A percentile compares a stretch with the other conserved stretches of the same genome.
These are phyloP conservation scores for Hermaeophaga mercurialis DNA, from an alignment of 2,888 invertebrate species.

Conservation along the genomic window DNA sequence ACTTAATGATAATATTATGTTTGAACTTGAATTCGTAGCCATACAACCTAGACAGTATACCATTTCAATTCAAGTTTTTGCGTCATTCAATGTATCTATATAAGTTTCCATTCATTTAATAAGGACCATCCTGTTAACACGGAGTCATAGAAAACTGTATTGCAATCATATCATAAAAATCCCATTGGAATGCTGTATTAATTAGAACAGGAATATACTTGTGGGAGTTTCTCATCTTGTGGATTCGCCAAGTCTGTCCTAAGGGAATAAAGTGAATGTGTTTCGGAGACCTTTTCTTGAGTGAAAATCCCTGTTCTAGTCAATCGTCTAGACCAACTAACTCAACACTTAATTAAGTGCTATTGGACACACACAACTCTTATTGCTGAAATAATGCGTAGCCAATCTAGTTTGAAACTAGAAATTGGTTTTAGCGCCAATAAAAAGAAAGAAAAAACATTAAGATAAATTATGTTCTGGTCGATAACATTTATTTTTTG, in stretches of 20 bases:
- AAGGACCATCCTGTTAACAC: no score
- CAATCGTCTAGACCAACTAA: conserved; percentile 29
- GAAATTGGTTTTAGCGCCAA: background rate
- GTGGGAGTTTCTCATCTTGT: conserved; percentile 26
- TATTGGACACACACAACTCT: conserved; percentile 4
- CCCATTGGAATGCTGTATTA: conserved; percentile 8
- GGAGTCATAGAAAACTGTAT: background rate
- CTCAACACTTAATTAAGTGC: conserved; percentile 24
- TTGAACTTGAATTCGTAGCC: no score
- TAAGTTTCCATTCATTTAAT: no score
- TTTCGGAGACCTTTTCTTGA: conserved; percentile 25
- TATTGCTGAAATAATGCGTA: conserved; percentile 9
- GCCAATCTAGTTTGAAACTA: background rate
- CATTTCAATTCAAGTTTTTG: no score
- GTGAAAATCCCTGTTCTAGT: conserved; percentile 32
- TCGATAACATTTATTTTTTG: no score
- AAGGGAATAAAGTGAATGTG: conserved; percentile 25
- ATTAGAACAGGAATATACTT: conserved; percentile 21
- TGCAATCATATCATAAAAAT: background rate
- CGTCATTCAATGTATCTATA: no score
- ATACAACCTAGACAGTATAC: no score
- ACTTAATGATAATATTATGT: no score
- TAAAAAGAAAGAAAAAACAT: background rate
- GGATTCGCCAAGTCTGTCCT: conserved; percentile 20
- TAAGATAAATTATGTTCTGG: no score